Conservation (phyloP, 2,888 invertebrate genomes). For the Neria commutata region DNA sequence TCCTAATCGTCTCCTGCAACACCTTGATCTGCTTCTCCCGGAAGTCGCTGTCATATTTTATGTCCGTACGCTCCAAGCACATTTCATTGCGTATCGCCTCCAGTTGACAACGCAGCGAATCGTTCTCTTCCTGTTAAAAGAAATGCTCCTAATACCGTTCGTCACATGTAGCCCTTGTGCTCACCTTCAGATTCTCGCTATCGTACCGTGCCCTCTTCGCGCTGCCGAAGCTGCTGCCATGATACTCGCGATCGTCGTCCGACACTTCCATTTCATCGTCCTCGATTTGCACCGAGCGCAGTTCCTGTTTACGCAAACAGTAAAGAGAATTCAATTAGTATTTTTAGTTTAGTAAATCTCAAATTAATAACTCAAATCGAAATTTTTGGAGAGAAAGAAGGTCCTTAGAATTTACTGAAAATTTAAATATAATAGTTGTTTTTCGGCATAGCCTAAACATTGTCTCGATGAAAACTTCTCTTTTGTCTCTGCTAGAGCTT, state of each 20-base stretch:
- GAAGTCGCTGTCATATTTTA: conserved; percentile 77
- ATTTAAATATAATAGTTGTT: too few species aligned
- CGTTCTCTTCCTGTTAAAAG: conserved; percentile 78
- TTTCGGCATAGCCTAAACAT: too few species aligned
- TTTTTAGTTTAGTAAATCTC: conserved; percentile 1
- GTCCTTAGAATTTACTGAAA: too few species aligned
- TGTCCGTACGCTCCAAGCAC: conserved; percentile 82
- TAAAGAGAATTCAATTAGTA: not conserved
- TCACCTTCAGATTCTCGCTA: conserved; percentile 58
- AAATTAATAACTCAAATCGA: not conserved
- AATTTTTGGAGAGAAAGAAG: too few species aligned
- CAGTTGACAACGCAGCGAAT: conserved; percentile 85
- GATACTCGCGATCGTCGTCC: conserved; percentile 71
- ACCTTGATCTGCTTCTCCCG: conserved; percentile 84
- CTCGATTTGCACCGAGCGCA: conserved; percentile 63
- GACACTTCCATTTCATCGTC: conserved; percentile 90
- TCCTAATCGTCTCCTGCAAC: conserved; percentile 62
- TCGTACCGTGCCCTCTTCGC: conserved; percentile 60
- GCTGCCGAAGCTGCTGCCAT: conserved; percentile 49
- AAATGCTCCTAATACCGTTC: not conserved
- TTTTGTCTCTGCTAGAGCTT: not conserved
- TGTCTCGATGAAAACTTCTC: not conserved
- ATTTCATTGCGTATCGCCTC: conserved; percentile 95
- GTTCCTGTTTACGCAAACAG: conserved; percentile 54
- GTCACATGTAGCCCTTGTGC: not conserved